These are phyloP conservation scores for Drosophila equinoxialis DNA, from an alignment of 1,140 invertebrate species.

Conservation along the genomic window DNA sequence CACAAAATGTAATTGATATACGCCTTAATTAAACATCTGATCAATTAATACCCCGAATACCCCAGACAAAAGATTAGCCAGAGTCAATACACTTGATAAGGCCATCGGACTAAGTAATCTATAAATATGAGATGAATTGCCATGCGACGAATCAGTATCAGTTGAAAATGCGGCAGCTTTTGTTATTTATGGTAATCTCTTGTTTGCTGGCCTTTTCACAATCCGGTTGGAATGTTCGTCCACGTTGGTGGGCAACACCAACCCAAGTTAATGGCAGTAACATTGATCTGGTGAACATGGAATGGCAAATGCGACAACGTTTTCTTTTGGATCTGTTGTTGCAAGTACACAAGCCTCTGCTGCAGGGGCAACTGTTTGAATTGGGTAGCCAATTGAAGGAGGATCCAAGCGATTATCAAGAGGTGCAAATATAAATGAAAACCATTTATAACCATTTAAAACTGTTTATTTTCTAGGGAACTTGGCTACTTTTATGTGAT, in stretches of 20 bases:
- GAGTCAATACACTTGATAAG: background rate
- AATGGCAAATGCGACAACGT: constrained; percentile 45
- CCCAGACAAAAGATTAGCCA: too few relatives aligned
- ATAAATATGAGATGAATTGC: constrained; percentile 1
- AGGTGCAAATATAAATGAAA: constrained; percentile 21
- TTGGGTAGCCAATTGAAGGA: constrained; percentile 82
- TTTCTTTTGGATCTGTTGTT: constrained; percentile 65
- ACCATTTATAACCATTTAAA: too few relatives aligned
- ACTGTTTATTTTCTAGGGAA: constrained; percentile 26
- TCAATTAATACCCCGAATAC: too few relatives aligned
- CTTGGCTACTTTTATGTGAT: constrained; percentile 39
- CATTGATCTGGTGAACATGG: background rate
- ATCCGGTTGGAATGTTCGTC: constrained; percentile 23
- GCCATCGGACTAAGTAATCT: background rate
- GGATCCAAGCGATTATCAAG: constrained; percentile 41
- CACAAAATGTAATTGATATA: too few relatives aligned
- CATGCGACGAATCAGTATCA: constrained; percentile 10
- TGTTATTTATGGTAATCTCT: constrained; percentile 21
- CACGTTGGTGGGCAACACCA: constrained; percentile 3
- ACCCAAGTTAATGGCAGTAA: background rate
- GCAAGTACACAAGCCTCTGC: constrained; percentile 72
- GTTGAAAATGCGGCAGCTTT: constrained; percentile 36
- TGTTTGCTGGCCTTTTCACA: constrained; percentile 10
- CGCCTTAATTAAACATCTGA: too few relatives aligned
- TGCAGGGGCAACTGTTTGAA: constrained; percentile 45